phyloP scores from a whole-genome alignment of 2,797 vertebrate species.

The Tiaroga cobitis region DNA sequence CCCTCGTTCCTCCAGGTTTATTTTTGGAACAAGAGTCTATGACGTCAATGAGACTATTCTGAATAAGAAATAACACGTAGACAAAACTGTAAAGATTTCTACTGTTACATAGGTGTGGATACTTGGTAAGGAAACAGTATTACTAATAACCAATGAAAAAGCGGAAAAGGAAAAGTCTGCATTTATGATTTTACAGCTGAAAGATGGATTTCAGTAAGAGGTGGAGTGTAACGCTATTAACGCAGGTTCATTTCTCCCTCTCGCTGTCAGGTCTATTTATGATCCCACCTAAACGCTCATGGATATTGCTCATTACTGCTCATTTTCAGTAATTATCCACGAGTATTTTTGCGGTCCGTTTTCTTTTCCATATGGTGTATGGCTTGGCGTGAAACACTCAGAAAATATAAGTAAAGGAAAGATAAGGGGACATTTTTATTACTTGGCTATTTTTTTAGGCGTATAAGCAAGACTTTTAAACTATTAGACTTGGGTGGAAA shows the following conservation, averaged over 20 bases:
- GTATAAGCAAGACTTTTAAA: constrained; percentile 51
- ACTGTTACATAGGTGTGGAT: constrained; percentile 35
- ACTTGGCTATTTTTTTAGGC: constrained; percentile 59
- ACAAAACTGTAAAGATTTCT: constrained; percentile 43
- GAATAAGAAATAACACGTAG: constrained; percentile 13
- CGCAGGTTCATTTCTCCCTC: constrained; percentile 12
- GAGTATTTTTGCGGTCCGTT: constrained; percentile 61
- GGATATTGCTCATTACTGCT: constrained; percentile 55
- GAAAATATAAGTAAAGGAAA: constrained; percentile 73
- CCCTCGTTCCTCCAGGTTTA: constrained; percentile 34
- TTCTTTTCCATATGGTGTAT: constrained; percentile 25
- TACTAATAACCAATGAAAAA: constrained; percentile 39
- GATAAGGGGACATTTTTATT: constrained; percentile 78
- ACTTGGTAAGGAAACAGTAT: constrained; percentile 31
- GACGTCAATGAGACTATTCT: constrained; percentile 34
- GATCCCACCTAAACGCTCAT: constrained; percentile 30
- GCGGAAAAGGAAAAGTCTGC: constrained; percentile 21
- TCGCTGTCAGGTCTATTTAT: constrained; percentile 46
- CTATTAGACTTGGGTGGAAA: constrained; percentile 72
- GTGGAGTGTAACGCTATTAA: constrained; percentile 6
- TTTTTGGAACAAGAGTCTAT: constrained; percentile 40
- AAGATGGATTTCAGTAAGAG: constrained; percentile 37
- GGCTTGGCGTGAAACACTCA: constrained; percentile 62
- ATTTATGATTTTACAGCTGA: constrained; percentile 28
- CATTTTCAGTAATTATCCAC: constrained; percentile 52